A percentile compares a stretch with the other conserved stretches of the same genome.
Conservation (phyloP, 2,888 invertebrate genomes). For the Tenthredo amoena region DNA sequence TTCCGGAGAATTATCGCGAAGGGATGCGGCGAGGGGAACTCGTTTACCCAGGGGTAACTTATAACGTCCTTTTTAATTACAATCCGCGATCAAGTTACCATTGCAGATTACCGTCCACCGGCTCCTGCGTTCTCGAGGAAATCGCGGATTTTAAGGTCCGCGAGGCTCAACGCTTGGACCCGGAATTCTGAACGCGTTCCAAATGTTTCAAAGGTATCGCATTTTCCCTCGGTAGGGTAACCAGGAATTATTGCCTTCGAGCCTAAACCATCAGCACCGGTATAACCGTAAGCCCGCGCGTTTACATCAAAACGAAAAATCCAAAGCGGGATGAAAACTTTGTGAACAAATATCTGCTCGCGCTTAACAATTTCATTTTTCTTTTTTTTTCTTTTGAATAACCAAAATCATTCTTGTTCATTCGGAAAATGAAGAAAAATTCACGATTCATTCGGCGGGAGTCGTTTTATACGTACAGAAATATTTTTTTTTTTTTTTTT, state of each 20-base stretch:
- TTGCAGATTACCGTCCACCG: neutral
- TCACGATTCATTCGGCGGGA: neutral
- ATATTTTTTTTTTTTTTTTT: too few species aligned
- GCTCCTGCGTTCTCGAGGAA: neutral
- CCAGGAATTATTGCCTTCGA: conserved; percentile 32
- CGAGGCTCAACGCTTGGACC: conserved; percentile 4
- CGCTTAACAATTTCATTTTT: neutral
- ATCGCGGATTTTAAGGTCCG: conserved; percentile 30
- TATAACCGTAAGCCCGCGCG: neutral
- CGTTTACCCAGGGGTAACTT: neutral
- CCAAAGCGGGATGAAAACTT: neutral
- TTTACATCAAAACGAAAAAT: neutral
- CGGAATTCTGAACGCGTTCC: conserved; percentile 27
- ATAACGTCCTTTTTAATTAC: neutral
- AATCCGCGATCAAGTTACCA: conserved; percentile 5
- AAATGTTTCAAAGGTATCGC: conserved; percentile 18
- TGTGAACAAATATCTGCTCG: neutral
- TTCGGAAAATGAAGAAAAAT: neutral
- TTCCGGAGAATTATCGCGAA: neutral
- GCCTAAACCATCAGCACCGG: conserved; percentile 13
- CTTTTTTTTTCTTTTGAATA: neutral
- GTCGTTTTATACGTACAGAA: too few species aligned
- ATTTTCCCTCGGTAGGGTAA: neutral
- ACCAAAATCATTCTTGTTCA: neutral
- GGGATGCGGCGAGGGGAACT: neutral